These are phyloP conservation scores for Triplophysa dalaica DNA, from an alignment of 2,113 vertebrate species.

Conservation along the genomic window DNA sequence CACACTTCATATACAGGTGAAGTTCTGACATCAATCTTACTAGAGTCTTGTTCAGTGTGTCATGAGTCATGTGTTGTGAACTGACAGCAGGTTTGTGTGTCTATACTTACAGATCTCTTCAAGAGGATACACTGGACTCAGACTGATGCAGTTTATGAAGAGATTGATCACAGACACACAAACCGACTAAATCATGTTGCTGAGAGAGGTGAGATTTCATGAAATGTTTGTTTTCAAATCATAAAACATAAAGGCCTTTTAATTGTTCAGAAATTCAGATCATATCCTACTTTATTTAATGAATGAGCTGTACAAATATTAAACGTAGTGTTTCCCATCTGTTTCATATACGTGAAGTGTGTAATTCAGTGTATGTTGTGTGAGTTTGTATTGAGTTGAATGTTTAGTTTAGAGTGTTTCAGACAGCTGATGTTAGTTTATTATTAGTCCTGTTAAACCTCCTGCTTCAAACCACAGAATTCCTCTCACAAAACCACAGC, in stretches of 20 bases:
- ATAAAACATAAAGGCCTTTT: background rate
- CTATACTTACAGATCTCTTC: background rate
- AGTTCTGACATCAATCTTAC: background rate
- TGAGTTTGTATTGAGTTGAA: background rate
- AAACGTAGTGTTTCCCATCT: too few species aligned
- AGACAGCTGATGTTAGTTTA: conserved; percentile 5
- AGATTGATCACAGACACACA: background rate
- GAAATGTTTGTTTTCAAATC: background rate
- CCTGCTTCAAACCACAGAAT: background rate
- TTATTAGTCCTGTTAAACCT: conserved; percentile 27
- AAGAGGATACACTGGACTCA: background rate
- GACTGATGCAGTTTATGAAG: conserved; percentile 1
- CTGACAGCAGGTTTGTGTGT: conserved; percentile 10
- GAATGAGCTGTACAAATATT: too few species aligned
- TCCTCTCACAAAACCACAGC: conserved; percentile 18
- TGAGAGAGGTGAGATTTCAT: background rate
- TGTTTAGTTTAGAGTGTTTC: background rate
- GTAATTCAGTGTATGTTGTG: too few species aligned
- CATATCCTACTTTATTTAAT: too few species aligned
- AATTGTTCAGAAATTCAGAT: too few species aligned
- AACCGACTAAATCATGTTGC: background rate
- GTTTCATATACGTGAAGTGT: too few species aligned
- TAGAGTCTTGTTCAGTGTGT: conserved; percentile 9
- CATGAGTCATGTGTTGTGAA: conserved; percentile 11
- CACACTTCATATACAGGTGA: background rate